phyloP scores from a whole-genome alignment of 2,888 invertebrate species.

The Lathronympha strigana region DNA sequence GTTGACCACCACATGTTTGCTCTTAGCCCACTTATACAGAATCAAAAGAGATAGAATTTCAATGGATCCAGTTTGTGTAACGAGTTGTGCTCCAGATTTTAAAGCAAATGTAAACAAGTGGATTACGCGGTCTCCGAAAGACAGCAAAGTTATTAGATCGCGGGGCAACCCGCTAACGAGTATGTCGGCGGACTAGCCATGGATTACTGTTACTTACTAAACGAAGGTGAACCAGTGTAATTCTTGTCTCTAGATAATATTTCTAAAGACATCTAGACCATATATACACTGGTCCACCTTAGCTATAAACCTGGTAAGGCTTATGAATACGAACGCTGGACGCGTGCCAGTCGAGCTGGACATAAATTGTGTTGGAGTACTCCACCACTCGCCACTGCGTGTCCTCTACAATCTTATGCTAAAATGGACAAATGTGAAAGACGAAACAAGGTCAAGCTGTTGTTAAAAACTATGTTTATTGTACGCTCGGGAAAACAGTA shows the following conservation, averaged over 20 bases:
- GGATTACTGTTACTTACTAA: not conserved
- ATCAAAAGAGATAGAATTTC: slow-evolving; percentile 40
- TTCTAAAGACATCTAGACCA: not conserved
- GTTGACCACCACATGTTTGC: slow-evolving; percentile 34
- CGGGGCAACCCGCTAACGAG: slow-evolving; percentile 70
- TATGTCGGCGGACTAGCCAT: slow-evolving; percentile 52
- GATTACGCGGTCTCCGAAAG: slow-evolving; percentile 62
- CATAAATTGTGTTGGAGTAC: slow-evolving; percentile 67
- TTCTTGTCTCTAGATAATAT: not conserved
- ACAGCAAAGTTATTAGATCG: slow-evolving; percentile 75
- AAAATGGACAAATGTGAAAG: slow-evolving; percentile 12
- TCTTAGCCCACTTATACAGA: slow-evolving; percentile 42
- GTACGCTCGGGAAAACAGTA: too few relatives aligned
- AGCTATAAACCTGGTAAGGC: not conserved
- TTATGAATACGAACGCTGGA: slow-evolving; percentile 56
- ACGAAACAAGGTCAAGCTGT: slow-evolving; percentile 25
- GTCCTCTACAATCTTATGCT: slow-evolving; percentile 31
- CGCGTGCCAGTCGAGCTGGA: slow-evolving; percentile 59
- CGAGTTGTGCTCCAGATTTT: slow-evolving; percentile 52
- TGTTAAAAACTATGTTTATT: too few relatives aligned
- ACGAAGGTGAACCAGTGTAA: not conserved
- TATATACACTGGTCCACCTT: not conserved
- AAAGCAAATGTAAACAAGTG: slow-evolving; percentile 66
- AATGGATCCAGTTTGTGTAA: slow-evolving; percentile 46
- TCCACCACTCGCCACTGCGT: slow-evolving; percentile 48